Evolutionary conservation across 37 sponge, comb jelly and placozoan species (phyloP).

Genomic region (Corticium candelabrum): DNA sequence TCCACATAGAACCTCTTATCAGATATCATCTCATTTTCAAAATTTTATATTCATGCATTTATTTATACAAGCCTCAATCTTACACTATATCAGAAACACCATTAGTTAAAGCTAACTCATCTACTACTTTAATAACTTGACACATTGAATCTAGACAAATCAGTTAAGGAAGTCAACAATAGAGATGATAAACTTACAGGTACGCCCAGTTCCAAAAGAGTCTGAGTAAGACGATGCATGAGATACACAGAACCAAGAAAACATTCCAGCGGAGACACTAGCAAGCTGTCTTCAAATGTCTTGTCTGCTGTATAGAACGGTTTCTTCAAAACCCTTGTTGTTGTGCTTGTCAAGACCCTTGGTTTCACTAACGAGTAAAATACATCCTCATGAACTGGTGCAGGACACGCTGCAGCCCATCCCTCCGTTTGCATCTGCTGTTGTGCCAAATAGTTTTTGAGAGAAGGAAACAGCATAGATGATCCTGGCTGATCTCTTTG

Average conservation of each 20-base stretch:
- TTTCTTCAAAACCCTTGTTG: background rate
- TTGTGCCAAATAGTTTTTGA: background rate
- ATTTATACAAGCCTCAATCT: too few species aligned
- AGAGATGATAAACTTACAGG: too few species aligned
- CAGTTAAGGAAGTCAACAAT: too few species aligned
- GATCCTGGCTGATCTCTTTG: too few species aligned
- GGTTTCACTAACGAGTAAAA: background rate
- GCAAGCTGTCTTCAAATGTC: background rate
- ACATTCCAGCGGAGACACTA: background rate
- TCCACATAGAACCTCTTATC: too few species aligned
- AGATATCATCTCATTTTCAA: too few species aligned
- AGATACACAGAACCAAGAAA: background rate
- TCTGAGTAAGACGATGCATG: background rate
- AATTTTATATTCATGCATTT: too few species aligned
- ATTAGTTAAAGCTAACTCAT: too few species aligned
- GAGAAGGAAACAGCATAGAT: background rate
- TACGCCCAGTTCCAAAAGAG: background rate
- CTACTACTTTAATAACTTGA: too few species aligned
- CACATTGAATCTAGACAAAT: too few species aligned
- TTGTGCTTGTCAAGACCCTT: background rate
- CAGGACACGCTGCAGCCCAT: background rate
- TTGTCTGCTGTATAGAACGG: background rate
- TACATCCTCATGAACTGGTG: background rate
- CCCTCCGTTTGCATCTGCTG: slow-evolving; percentile 1
- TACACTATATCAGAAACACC: too few species aligned